phyloP scores from a whole-genome alignment of 2,888 invertebrate species.

The Nymphalis c-album region DNA sequence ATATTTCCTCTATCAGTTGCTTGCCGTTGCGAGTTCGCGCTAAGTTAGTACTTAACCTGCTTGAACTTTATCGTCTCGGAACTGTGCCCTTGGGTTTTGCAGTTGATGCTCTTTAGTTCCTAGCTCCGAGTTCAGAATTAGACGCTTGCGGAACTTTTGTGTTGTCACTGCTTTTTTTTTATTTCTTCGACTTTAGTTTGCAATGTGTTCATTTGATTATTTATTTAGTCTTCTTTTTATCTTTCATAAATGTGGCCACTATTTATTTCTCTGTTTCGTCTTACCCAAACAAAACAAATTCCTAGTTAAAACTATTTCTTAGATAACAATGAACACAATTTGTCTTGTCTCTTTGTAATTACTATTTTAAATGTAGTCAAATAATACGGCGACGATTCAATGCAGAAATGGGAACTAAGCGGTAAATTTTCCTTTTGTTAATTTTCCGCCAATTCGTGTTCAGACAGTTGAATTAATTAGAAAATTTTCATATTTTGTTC shows the following conservation, averaged over 20 bases:
- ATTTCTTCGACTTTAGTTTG: not conserved
- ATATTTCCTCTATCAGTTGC: conserved; percentile 24
- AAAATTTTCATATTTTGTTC: conserved; percentile 35
- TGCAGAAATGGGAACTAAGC: not conserved
- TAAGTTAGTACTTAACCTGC: conserved; percentile 43
- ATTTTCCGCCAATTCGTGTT: conserved; percentile 17
- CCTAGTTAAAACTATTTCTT: not conserved
- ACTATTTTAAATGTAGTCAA: conserved; percentile 5
- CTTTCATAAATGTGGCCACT: too few species aligned
- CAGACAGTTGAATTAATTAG: conserved; percentile 27
- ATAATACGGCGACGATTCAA: not conserved
- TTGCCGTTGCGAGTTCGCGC: conserved; percentile 39
- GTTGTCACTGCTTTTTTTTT: not conserved
- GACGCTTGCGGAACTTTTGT: conserved; percentile 21
- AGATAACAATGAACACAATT: not conserved
- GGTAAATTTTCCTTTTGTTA: conserved; percentile 15
- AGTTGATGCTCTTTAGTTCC: conserved; percentile 40
- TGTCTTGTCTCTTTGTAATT: not conserved
- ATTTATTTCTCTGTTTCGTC: too few species aligned
- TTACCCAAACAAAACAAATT: not conserved
- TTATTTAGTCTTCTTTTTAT: not conserved
- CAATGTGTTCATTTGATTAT: not conserved
- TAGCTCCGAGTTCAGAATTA: conserved; percentile 29
- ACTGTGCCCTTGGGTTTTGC: conserved; percentile 44
- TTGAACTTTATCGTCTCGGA: conserved; percentile 36